Evolutionary conservation across 2,113 vertebrate species (phyloP).

Genomic region (Hassar affinis): DNA sequence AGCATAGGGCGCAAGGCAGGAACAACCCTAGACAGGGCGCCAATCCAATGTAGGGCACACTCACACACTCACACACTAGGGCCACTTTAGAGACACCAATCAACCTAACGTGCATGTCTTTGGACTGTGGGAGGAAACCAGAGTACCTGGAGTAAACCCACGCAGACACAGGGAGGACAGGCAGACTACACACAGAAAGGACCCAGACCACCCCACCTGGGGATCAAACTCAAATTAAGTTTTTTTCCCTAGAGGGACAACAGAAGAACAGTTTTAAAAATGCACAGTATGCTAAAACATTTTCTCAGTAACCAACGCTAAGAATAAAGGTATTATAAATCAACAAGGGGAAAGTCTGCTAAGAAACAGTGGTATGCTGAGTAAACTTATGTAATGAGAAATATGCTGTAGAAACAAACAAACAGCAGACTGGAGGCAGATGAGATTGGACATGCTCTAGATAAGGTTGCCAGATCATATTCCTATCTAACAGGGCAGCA

Average conservation of each 20-base stretch:
- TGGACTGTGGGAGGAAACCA: too few species aligned
- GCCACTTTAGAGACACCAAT: too few species aligned
- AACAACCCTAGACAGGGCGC: too few species aligned
- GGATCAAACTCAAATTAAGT: too few species aligned
- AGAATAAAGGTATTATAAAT: neutral
- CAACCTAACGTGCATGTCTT: too few species aligned
- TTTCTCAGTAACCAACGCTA: neutral
- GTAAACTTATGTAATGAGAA: neutral
- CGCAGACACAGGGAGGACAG: too few species aligned
- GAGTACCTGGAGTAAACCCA: too few species aligned
- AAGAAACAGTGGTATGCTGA: neutral
- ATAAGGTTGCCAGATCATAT: constrained; percentile 28
- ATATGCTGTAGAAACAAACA: neutral
- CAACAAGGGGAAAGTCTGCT: neutral
- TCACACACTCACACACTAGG: too few species aligned
- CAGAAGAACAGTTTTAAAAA: neutral
- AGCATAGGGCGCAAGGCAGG: too few species aligned
- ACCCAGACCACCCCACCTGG: too few species aligned
- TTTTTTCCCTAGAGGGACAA: neutral
- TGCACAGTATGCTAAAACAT: neutral
- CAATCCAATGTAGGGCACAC: too few species aligned
- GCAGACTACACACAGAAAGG: too few species aligned
- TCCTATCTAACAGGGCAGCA: neutral
- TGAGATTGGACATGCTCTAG: constrained; percentile 28
- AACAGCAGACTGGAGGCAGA: constrained; percentile 20